Evolutionary conservation across 2,797 vertebrate species (phyloP), one percentile per base, ranked within the genome.

Genomic region (Hydrolagus colliei): DNA sequence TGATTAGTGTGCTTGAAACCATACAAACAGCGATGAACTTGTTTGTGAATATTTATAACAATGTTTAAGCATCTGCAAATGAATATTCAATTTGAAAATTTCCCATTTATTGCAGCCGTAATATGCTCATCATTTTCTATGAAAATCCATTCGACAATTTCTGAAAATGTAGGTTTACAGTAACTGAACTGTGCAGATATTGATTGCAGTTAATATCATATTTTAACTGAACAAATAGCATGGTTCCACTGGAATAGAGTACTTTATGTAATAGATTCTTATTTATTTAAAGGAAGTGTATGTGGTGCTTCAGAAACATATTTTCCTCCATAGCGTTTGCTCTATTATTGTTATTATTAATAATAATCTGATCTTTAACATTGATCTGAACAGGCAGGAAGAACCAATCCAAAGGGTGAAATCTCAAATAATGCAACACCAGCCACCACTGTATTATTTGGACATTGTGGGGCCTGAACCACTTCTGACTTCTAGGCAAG

Each of bases 11-110:
- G 41, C 32, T n/a, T 27, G 68, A 67, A 32, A 84, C 65, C 41
- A 22, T 6, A 16, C 27, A 35, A 52, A 84, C 71, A 20, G 65
- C 62, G 71, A 63, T 84, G 79, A 84, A 84, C 79, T 71, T 84
- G 79, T 71, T 71, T 84, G 79, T 71, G 79, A 84, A 84, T 84
- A 84, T 84, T 84, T 71, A 80, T 80, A 67, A 80, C 63, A 80
- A 63, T 80, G 78, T 65, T 84, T 35, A 35, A 71, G n/a, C 65
- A 84, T 84, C 79, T 71, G 79, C n/a, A 67, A 71, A 84, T 84
- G 79, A 84, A 84, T 71, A 84, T 84, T 84, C 79, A 84, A n/a
- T 20, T 84, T 52, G n/a, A 18, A 71, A 84, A 84, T 84, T 27
- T 84, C 79, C 68, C 68, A 71, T 71, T 68, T 84, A 71, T 84